A percentile compares a stretch with the other conserved stretches of the same genome.
phyloP scores from a whole-genome alignment of 1,140 invertebrate genomes.

The Drosophila bocki region DNA sequence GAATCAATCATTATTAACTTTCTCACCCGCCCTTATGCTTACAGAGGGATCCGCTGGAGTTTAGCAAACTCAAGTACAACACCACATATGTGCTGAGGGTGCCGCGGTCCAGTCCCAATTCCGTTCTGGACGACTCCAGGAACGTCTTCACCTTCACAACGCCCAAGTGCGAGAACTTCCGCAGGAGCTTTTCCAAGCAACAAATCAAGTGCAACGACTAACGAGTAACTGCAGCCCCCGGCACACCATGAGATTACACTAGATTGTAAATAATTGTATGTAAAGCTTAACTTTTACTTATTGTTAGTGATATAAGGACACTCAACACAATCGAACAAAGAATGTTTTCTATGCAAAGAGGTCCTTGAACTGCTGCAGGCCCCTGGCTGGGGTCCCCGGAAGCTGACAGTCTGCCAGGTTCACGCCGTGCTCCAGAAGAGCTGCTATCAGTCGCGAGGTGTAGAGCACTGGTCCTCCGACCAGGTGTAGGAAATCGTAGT shows the following conservation, averaged over 20 bases:
- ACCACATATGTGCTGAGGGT: conserved; percentile 75
- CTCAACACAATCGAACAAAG: conserved; percentile 36
- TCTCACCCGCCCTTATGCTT: conserved; percentile 27
- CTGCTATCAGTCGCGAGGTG: conserved; percentile 87
- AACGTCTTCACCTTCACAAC: conserved; percentile 73
- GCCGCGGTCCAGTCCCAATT: conserved; percentile 53
- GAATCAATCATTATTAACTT: background rate
- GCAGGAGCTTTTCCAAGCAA: conserved; percentile 76
- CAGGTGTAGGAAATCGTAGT: conserved; percentile 86
- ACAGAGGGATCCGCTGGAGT: conserved; percentile 78
- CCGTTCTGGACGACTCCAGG: conserved; percentile 56
- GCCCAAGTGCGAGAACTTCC: conserved; percentile 77
- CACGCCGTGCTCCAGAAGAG: conserved; percentile 87
- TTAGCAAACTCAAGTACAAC: conserved; percentile 80
- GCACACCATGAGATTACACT: conserved; percentile 69
- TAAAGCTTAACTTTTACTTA: conserved; percentile 71
- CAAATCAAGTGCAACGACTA: conserved; percentile 70
- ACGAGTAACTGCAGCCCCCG: conserved; percentile 3
- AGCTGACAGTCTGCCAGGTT: conserved; percentile 41
- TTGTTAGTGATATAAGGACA: conserved; percentile 62
- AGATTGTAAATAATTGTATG: conserved; percentile 77
- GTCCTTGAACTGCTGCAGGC: conserved; percentile 73
- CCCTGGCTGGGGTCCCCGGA: conserved; percentile 20
- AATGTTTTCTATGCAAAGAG: conserved; percentile 72
- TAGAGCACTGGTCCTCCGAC: conserved; percentile 88